Evolutionary conservation across 2,113 vertebrate species (phyloP).

Genomic region (Amazona vittata): DNA sequence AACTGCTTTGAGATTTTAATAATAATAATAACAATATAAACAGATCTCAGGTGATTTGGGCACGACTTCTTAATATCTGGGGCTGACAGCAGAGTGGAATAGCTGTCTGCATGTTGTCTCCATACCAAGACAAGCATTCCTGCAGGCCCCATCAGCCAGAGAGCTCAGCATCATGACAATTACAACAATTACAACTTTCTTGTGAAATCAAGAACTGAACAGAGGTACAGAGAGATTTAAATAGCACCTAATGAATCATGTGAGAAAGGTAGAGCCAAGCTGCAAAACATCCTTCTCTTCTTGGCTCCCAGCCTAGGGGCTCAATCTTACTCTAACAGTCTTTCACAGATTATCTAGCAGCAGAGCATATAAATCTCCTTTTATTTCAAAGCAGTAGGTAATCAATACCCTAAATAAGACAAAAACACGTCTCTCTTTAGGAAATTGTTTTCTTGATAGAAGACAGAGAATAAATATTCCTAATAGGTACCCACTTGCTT

Average conservation of each 20-base stretch:
- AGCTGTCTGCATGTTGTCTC: neutral
- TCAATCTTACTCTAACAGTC: constrained; percentile 27
- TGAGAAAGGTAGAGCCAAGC: constrained; percentile 40
- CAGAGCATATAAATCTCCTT: constrained; percentile 43
- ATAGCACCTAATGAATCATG: constrained; percentile 43
- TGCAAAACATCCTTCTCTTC: constrained; percentile 3
- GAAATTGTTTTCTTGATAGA: constrained; percentile 55
- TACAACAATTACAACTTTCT: constrained; percentile 12
- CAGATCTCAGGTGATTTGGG: neutral
- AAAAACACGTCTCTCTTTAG: constrained; percentile 11
- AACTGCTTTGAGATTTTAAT: neutral
- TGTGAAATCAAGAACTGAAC: constrained; percentile 21
- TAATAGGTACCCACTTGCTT: constrained; percentile 47
- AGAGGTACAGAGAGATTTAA: constrained; percentile 55
- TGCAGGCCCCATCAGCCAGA: neutral
- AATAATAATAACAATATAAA: neutral
- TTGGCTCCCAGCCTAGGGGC: constrained; percentile 42
- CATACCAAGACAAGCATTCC: neutral
- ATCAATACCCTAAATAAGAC: constrained; percentile 56
- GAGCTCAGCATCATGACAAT: neutral
- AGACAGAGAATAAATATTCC: constrained; percentile 20
- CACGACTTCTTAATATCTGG: neutral
- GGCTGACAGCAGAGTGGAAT: neutral
- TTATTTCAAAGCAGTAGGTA: constrained; percentile 61
- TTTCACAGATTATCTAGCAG: constrained; percentile 28